A percentile compares a stretch with the other conserved stretches of the same genome.
phyloP scores from a whole-genome alignment of 2,113 vertebrate species.

The Grammomys surdaster region DNA sequence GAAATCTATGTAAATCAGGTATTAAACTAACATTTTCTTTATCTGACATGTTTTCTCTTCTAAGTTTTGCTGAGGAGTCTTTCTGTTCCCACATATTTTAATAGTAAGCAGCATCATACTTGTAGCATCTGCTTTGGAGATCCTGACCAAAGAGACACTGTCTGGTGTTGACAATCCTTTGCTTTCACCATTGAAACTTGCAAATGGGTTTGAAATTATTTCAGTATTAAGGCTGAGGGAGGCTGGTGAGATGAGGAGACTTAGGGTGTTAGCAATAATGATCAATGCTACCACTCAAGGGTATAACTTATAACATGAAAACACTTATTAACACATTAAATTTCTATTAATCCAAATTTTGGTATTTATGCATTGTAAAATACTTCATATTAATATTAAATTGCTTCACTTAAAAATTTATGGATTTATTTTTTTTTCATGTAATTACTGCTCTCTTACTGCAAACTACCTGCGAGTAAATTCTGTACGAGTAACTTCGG shows the following conservation, averaged over 20 bases:
- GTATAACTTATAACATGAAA: not conserved
- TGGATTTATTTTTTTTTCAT: not conserved
- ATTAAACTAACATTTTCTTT: not conserved
- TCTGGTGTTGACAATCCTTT: not conserved
- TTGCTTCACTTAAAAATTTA: not conserved
- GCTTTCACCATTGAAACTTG: not conserved
- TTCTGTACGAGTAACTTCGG: not conserved
- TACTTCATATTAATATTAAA: not conserved
- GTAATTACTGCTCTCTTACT: not conserved
- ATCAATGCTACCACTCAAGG: not conserved
- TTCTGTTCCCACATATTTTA: not conserved
- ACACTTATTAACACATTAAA: not conserved
- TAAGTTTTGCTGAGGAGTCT: not conserved
- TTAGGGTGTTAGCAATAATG: not conserved
- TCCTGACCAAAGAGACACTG: not conserved
- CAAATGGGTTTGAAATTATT: not conserved
- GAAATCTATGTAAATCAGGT: slow-evolving; percentile 15
- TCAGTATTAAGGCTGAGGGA: not conserved
- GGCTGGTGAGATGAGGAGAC: not conserved
- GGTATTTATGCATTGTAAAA: not conserved
- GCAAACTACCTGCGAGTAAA: not conserved
- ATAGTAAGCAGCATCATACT: not conserved
- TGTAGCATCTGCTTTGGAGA: not conserved
- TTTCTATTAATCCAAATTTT: not conserved
- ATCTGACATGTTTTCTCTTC: not conserved